Percentiles rank a stretch among this genome's conserved stretches.
Evolutionary conservation across 2,888 invertebrate species (phyloP).

Genomic region (Coenonympha glycerion): DNA sequence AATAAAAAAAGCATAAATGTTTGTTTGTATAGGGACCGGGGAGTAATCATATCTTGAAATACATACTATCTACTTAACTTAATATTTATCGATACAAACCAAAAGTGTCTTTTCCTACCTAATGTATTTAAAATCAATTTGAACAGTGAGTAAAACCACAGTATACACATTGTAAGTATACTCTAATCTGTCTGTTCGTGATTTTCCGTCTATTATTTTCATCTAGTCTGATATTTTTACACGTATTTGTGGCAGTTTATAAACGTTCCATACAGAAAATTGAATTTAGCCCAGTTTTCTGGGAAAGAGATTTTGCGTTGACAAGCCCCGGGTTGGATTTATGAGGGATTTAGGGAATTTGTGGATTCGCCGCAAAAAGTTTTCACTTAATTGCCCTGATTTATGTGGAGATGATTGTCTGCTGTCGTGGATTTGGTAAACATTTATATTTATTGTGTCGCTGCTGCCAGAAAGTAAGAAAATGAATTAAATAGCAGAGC

Average conservation of each 20-base stretch:
- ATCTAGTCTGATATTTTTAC: conserved; percentile 43
- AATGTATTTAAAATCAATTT: no score
- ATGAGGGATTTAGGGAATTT: conserved; percentile 30
- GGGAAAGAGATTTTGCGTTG: conserved; percentile 31
- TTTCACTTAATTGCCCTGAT: conserved; percentile 29
- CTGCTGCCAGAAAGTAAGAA: neutral
- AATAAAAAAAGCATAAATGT: no score
- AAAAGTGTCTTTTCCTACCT: no score
- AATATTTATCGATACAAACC: no score
- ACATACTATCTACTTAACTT: no score
- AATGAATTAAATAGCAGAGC: neutral
- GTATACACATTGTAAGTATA: no score
- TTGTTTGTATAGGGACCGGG: no score
- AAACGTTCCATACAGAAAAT: conserved; percentile 51
- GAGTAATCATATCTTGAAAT: no score
- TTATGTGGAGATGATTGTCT: conserved; percentile 24
- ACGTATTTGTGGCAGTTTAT: conserved; percentile 65
- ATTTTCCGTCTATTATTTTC: neutral
- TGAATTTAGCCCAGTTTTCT: conserved; percentile 34
- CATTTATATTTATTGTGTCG: conserved; percentile 13
- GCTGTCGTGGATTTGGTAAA: conserved; percentile 26
- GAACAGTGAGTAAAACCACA: no score
- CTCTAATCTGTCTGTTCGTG: neutral
- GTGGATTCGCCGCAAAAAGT: conserved; percentile 27
- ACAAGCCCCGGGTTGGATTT: conserved; percentile 31